Evolutionary conservation across 2,797 vertebrate species (phyloP).

Genomic region (Darevskia nairensis): DNA sequence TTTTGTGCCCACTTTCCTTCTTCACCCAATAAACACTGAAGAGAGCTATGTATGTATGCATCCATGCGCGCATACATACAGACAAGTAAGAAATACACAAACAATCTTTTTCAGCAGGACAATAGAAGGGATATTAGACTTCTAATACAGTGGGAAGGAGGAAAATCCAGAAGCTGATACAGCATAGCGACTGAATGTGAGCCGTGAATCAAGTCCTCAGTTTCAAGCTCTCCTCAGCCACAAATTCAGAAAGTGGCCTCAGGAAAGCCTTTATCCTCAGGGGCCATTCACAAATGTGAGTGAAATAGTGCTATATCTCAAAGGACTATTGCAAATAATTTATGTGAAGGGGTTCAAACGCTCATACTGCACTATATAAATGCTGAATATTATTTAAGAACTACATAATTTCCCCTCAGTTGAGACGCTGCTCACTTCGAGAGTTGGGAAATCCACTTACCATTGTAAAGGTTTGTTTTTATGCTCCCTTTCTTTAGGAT

Average conservation of each 20-base stretch:
- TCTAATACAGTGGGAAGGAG: not conserved
- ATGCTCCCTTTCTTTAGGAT: not conserved
- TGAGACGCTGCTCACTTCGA: not conserved
- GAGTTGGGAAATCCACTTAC: not conserved
- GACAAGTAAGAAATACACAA: not conserved
- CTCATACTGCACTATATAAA: not conserved
- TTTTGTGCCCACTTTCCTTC: too few relatives aligned
- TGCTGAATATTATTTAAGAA: not conserved
- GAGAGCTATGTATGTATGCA: too few relatives aligned
- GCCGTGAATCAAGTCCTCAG: not conserved
- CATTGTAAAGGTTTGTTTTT: not conserved
- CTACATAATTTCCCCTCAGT: not conserved
- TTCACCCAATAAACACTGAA: too few relatives aligned
- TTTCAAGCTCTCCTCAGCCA: not conserved
- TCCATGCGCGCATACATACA: not conserved
- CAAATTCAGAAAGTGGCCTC: not conserved
- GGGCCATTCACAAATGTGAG: not conserved
- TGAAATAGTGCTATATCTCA: not conserved
- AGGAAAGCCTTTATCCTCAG: not conserved
- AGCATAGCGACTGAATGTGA: not conserved
- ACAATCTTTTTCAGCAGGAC: not conserved
- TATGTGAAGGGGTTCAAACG: not conserved
- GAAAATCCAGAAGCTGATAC: not conserved
- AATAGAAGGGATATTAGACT: not conserved
- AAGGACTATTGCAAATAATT: not conserved